Evolutionary conservation across 2,113 vertebrate genomes (phyloP).

Genomic region (Rhea pennata): DNA sequence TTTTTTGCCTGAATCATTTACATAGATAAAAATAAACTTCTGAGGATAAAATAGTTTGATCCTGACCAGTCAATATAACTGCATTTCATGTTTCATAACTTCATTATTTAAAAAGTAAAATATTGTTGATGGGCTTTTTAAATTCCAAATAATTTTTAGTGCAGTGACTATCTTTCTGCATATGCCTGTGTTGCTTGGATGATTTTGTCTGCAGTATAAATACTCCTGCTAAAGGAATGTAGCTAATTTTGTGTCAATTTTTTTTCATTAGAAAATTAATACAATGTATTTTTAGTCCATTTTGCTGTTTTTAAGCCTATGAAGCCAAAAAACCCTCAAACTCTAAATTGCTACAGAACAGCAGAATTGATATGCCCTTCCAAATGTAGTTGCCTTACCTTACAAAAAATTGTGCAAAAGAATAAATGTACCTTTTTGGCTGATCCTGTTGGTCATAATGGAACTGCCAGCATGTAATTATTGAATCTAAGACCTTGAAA

Average conservation of each 20-base stretch:
- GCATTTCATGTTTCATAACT: background rate
- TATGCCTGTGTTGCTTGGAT: background rate
- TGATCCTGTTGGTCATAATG: background rate
- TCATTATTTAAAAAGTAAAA: background rate
- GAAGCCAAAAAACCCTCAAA: background rate
- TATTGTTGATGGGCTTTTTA: background rate
- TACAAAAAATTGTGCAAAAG: background rate
- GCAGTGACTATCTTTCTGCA: background rate
- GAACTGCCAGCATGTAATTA: background rate
- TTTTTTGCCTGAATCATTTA: background rate
- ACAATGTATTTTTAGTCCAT: background rate
- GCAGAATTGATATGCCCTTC: background rate
- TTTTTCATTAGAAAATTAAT: background rate
- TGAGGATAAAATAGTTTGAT: background rate
- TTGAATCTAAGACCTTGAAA: background rate
- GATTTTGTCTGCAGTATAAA: background rate
- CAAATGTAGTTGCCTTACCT: background rate
- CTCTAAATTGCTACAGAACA: background rate
- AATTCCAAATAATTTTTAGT: background rate
- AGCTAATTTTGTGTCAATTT: background rate
- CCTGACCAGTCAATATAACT: background rate
- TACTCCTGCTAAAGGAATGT: background rate
- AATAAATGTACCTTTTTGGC: background rate
- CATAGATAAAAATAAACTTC: conserved; percentile 25
- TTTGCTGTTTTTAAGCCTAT: background rate